These are phyloP conservation scores for Hemicentrotus pulcherrimus DNA, from an alignment of 35 echinoderm and acorn worm genomes.

Conservation along the genomic window DNA sequence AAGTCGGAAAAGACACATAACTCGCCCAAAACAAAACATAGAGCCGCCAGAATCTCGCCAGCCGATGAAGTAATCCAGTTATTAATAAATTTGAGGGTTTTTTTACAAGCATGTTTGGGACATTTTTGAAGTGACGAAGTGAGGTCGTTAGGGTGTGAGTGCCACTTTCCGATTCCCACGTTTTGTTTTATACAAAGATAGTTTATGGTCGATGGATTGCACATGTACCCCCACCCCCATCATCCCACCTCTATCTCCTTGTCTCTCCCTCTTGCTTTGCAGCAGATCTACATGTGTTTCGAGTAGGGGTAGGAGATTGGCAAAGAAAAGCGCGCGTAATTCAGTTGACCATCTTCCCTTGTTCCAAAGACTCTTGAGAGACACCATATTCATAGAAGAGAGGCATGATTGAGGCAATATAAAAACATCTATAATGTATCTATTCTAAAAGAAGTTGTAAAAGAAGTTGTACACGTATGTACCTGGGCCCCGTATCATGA, in stretches of 20 bases:
- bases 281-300: too few species aligned
- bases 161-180: constrained; percentile 1
- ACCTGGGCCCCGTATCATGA: too few species aligned
- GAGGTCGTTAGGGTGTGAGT: background rate
- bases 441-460: too few species aligned
- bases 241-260: background rate
- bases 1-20: constrained; percentile 12
- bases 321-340: too few species aligned
- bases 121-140: constrained; percentile 11
- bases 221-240: background rate
- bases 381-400: too few species aligned
- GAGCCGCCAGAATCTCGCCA: background rate
- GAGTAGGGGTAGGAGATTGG: too few species aligned
- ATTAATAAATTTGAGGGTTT: constrained; percentile 19
- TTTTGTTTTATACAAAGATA: background rate
- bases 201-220: background rate
- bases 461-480: too few species aligned
- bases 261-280: background rate
- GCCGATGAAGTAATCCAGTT: constrained; percentile 1
- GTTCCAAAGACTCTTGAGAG: too few species aligned
- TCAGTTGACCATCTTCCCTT: too few species aligned
- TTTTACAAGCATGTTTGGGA: constrained; percentile 11
- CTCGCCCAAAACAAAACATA: constrained; percentile 2
- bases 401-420: too few species aligned
- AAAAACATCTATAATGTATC: too few species aligned